A percentile compares a stretch with the other conserved stretches of the same genome.
These are phyloP conservation scores for Dendropsophus ebraccatus DNA, from an alignment of 2,113 vertebrate genomes.

Conservation along the genomic window DNA sequence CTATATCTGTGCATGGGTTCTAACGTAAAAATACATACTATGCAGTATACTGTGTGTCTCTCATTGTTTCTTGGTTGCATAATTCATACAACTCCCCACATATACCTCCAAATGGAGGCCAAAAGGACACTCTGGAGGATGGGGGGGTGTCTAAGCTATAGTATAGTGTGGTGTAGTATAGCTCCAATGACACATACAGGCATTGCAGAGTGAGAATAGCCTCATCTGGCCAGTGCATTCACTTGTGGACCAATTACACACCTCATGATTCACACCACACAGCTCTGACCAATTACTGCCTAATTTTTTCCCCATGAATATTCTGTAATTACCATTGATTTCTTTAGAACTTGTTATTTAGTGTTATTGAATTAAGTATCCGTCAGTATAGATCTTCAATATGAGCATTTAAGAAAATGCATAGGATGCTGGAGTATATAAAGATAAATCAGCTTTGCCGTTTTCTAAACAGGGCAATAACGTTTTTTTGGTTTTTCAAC, in stretches of 20 bases:
- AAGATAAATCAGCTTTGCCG: not conserved
- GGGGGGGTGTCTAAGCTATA: no score
- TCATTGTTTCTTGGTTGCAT: no score
- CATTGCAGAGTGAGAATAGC: no score
- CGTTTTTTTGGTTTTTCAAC: not conserved
- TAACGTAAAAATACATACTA: no score
- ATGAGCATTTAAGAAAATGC: slow-evolving; percentile 2
- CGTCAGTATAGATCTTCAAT: not conserved
- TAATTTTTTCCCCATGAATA: slow-evolving; percentile 2
- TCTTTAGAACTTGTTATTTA: not conserved
- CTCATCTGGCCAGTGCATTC: not conserved
- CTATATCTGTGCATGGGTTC: no score
- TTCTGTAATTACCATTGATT: slow-evolving; percentile 11
- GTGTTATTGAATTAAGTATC: not conserved
- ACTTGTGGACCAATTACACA: not conserved
- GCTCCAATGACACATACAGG: no score
- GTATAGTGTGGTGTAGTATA: no score
- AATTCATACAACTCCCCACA: no score
- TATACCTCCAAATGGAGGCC: no score
- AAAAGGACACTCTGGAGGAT: no score
- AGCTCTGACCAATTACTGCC: not conserved
- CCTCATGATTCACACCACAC: not conserved
- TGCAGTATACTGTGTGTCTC: no score
- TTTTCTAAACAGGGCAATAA: not conserved
- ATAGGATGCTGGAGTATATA: not conserved